Percentiles rank a stretch among this genome's conserved stretches.
Evolutionary conservation across 2,113 vertebrate genomes (phyloP).

Genomic region (Istiophorus platypterus): DNA sequence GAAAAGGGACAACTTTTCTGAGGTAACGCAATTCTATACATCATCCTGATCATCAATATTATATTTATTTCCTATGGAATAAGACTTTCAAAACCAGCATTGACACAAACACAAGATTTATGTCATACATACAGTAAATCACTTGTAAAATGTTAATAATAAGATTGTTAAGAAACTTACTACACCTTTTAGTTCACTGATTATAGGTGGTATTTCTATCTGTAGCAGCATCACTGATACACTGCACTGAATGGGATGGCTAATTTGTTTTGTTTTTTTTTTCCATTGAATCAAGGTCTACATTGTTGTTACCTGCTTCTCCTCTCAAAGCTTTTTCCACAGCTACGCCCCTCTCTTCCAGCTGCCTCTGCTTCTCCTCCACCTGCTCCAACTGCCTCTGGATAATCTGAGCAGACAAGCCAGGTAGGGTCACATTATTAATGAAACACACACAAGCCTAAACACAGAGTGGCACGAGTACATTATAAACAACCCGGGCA

Average conservation of each 20-base stretch:
- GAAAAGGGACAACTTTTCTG: slow-evolving; percentile 23
- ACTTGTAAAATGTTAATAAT: slow-evolving; percentile 2
- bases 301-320: slow-evolving; percentile 93
- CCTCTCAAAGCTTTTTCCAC: slow-evolving; percentile 98
- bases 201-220: neutral
- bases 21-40: slow-evolving; percentile 9
- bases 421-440: neutral
- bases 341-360: slow-evolving; percentile 96
- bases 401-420: slow-evolving; percentile 88
- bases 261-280: neutral
- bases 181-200: neutral
- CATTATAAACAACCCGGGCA: neutral
- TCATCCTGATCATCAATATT: slow-evolving; percentile 15
- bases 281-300: neutral
- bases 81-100: neutral
- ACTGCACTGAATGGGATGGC: neutral
- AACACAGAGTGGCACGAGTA: neutral
- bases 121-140: neutral
- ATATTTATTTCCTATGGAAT: slow-evolving; percentile 31
- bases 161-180: neutral
- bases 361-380: slow-evolving; percentile 97
- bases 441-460: neutral
- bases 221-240: neutral
- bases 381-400: slow-evolving; percentile 98
- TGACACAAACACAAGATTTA: slow-evolving; percentile 10